Evolutionary conservation across 2,113 vertebrate genomes (phyloP).

Genomic region (Alces alces): DNA sequence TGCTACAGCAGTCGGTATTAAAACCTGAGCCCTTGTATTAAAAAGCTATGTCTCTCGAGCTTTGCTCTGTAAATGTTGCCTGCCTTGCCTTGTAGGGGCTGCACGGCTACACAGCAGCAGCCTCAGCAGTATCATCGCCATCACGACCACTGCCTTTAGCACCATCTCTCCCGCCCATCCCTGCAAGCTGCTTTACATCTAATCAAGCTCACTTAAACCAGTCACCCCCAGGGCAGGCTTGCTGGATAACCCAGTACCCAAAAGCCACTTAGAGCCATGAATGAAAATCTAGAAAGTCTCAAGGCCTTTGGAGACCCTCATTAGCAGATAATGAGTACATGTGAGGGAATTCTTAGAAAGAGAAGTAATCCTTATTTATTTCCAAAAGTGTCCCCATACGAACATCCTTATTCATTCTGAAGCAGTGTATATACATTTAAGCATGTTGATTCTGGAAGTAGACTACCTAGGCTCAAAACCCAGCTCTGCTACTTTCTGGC

Average conservation of each 20-base stretch:
- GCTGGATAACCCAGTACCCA: background rate
- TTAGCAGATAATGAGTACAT: background rate
- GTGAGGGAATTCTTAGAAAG: background rate
- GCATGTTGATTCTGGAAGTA: background rate
- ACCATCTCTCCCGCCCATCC: background rate
- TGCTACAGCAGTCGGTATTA: background rate
- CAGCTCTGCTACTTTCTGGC: background rate
- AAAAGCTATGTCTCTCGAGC: background rate
- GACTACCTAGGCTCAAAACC: background rate
- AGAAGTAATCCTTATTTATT: background rate
- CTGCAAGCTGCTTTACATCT: background rate
- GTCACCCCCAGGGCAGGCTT: background rate
- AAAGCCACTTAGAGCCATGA: background rate
- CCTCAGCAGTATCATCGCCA: fast-evolving
- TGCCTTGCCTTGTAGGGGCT: background rate
- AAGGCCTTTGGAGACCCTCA: background rate
- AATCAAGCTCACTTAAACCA: background rate
- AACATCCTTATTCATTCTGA: background rate
- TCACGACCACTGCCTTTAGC: no score
- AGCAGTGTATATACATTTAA: background rate
- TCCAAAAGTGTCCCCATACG: background rate
- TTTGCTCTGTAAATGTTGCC: background rate
- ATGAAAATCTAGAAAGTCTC: background rate
- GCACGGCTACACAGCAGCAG: background rate
- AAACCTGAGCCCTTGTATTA: constrained; percentile 5